Base-by-base conservation (phyloP, 2,797 vertebrate genomes). In the Hozukius guyotensis region DNA sequence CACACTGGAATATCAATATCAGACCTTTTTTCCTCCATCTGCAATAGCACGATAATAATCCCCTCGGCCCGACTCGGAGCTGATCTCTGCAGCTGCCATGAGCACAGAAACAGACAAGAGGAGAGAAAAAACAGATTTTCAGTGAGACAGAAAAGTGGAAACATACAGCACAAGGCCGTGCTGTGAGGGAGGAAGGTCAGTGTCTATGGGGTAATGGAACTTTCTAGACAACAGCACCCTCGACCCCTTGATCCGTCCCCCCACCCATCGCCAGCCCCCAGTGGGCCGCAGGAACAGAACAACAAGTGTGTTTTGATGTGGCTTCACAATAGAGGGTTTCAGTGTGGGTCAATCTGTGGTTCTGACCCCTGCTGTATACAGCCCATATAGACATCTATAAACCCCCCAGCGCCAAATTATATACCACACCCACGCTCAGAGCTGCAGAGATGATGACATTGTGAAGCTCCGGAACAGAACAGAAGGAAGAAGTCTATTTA, bases 171-270 rank as follows among this genome's bases (percentile, higher is more conserved):
- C 85, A 88, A 87, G 80, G 86, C 84, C 18, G 8, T 3, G 81
- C 80, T 93, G 89, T 84, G 89, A 89, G 80, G 90, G 88, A 87
- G 85, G 88, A 91, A 93, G 92, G 93, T 94, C 93, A 91, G 25
- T 3, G 59, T 68, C 86, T 68, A 72, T 91, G 80, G 79, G 72
- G 91, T 92, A 84, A 93, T 91, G 91, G 93, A 94, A 93, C 87
- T 73, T 88, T 84, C 32, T 64, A 68, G 83, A 91, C 87, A 90
- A 82, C 74, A 31, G 83, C 62, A 68, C 69, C 81, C 79, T 81
- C 83, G 66, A 86, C 85, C 92, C 78, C 82, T 69, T 80, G 86
- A 87, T 64, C 87, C 20, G 0, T 38, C 57, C 82, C 74, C 85
- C 77, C 83, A 56, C 77, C 77, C 82, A 62, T 72, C 36, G 2